Evolutionary conservation across 1,140 invertebrate species (phyloP), one percentile per base, ranked within the genome.

Genomic region (Trachelipus rathkii): DNA sequence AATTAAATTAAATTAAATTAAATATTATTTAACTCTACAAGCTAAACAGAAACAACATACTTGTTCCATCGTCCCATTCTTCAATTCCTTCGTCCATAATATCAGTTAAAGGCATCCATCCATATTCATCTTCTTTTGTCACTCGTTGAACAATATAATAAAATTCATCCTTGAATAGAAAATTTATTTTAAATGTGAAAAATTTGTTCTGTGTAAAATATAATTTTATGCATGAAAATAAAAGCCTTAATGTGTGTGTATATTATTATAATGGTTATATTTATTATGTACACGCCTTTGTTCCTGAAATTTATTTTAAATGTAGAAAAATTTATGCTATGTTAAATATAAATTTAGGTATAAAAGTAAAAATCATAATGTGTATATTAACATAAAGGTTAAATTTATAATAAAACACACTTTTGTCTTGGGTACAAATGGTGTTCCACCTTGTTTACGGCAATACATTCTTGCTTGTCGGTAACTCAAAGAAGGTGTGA

Each of bases 41-140:
- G 6, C 33, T 33, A 3, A 33, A 3, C 2, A 33, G 33, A n/a
- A n/a, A n/a, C n/a, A 33, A 33, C 33, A 33, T 60, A 60, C 50
- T 19, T 60, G 50, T 60, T 60, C 50, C 50, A 60, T 60, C 50
- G 50, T 60, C 50, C 50, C 50, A 60, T 19, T 60, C 50, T 60
- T 8, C 50, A 2, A 15, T 19, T 15, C 50, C 50, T 60, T 60
- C 50, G 8, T 60, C 8, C 8, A 60, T 3, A 19, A 60, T 13
- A 19, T 60, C 50, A 60, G 50, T 60, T 13, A 60, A 8, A 60
- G 50, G 50, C 11, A 60, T 2, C 50, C 50, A 60, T 60, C 50
- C 50, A 60, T 60, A 60, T 15, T 60, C 50, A 3, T 60, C 19
- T 60, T 60, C 50, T 60, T 19, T 19, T 8, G 19, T 60, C 8